A percentile compares a stretch with the other conserved stretches of the same genome.
These are phyloP conservation scores for Idaea straminata DNA, from an alignment of 2,888 invertebrate genomes.

Conservation along the genomic window DNA sequence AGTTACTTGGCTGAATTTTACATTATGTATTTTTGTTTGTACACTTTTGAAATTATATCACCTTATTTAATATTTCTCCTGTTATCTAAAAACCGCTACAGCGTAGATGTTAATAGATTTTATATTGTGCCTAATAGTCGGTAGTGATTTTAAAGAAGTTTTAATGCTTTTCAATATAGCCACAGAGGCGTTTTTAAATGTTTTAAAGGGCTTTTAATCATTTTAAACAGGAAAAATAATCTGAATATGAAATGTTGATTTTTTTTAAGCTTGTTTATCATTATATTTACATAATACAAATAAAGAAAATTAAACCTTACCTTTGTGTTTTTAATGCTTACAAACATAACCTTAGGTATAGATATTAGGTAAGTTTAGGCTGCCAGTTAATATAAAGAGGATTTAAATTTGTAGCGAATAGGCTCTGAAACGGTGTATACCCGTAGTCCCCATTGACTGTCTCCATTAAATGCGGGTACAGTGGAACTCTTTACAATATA, in stretches of 20 bases:
- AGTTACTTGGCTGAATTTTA: too few relatives aligned
- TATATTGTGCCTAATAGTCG: slow-evolving; percentile 51
- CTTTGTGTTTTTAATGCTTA: slow-evolving; percentile 5
- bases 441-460: too few relatives aligned
- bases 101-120: slow-evolving; percentile 60
- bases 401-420: too few relatives aligned
- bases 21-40: too few relatives aligned
- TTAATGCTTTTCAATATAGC: slow-evolving; percentile 41
- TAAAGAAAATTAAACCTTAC: slow-evolving; percentile 19
- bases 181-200: slow-evolving; percentile 25
- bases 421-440: too few relatives aligned
- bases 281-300: slow-evolving; percentile 49
- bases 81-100: slow-evolving; percentile 3
- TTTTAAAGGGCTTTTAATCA: slow-evolving; percentile 37
- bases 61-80: too few relatives aligned
- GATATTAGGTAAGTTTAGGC: neutral
- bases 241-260: slow-evolving; percentile 55
- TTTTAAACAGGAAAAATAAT: slow-evolving; percentile 16
- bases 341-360: neutral
- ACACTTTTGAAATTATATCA: too few relatives aligned
- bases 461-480: too few relatives aligned
- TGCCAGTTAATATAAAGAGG: too few relatives aligned
- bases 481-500: too few relatives aligned
- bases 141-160: slow-evolving; percentile 58
- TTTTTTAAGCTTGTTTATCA: slow-evolving; percentile 47